Conservation (phyloP, 1,140 invertebrate genomes). For the Nebria ingens region DNA sequence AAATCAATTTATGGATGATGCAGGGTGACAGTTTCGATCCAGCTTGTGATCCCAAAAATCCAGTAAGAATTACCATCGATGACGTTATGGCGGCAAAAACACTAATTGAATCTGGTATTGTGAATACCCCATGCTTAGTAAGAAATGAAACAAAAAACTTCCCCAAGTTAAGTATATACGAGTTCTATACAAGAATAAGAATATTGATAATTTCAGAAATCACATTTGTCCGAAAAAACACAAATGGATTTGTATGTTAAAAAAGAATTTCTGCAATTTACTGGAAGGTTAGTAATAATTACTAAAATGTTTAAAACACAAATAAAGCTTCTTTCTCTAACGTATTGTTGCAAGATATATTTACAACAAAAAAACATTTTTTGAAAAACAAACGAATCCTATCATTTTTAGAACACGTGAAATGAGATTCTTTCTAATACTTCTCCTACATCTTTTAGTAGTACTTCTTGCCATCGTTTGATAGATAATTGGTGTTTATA, state of each 20-base stretch:
- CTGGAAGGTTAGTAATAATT: conserved; percentile 43
- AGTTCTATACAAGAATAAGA: background rate
- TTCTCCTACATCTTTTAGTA: too few relatives aligned
- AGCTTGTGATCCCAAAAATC: conserved; percentile 14
- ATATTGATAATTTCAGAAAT: conserved; percentile 29
- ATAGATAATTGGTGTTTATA: background rate
- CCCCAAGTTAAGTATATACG: too few relatives aligned
- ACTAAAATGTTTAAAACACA: background rate
- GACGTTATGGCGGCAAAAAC: conserved; percentile 10
- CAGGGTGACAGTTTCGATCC: too few relatives aligned
- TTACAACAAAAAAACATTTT: too few relatives aligned
- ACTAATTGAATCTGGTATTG: conserved; percentile 10
- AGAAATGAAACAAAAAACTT: background rate
- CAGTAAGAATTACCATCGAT: conserved; percentile 10
- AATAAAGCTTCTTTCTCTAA: too few relatives aligned
- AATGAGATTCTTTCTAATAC: too few relatives aligned
- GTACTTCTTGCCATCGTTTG: too few relatives aligned
- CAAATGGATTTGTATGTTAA: conserved; percentile 61
- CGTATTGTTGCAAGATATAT: too few relatives aligned
- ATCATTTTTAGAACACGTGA: too few relatives aligned
- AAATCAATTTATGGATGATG: too few relatives aligned
- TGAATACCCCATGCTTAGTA: background rate
- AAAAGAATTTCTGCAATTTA: conserved; percentile 61
- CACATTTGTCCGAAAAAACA: conserved; percentile 45
- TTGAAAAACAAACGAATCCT: too few relatives aligned